Evolutionary conservation across 2,797 vertebrate species (phyloP).

Genomic region (Urophycis tenuis): DNA sequence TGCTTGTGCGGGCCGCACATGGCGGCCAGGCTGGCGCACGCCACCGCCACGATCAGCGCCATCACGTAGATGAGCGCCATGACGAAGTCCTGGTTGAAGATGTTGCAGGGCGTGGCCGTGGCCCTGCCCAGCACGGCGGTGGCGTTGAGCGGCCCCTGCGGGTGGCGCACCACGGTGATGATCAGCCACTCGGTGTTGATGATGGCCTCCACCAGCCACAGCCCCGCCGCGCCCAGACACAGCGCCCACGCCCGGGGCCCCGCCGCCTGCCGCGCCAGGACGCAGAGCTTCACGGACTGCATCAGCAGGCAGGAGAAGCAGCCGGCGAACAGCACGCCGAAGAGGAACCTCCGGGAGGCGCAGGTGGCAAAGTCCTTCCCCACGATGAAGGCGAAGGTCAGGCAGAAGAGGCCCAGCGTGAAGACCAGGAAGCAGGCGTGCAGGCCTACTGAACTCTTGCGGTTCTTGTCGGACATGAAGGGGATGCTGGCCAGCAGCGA

Average conservation of each 20-base stretch:
- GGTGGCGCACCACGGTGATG: slow-evolving; percentile 76
- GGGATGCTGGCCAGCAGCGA: slow-evolving; percentile 84
- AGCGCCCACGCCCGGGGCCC: slow-evolving; percentile 73
- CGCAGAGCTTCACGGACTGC: slow-evolving; percentile 77
- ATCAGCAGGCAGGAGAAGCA: slow-evolving; percentile 87
- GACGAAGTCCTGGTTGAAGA: slow-evolving; percentile 83
- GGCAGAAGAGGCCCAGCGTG: slow-evolving; percentile 83
- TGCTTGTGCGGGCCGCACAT: slow-evolving; percentile 71
- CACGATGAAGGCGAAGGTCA: slow-evolving; percentile 87
- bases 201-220: slow-evolving; percentile 84
- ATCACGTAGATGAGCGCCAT: slow-evolving; percentile 93
- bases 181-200: slow-evolving; percentile 94
- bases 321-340: slow-evolving; percentile 83
- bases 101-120: slow-evolving; percentile 62
- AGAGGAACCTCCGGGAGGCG: slow-evolving; percentile 84
- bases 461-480: slow-evolving; percentile 71
- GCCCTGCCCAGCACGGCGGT: neutral
- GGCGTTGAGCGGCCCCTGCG: neutral
- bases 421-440: slow-evolving; percentile 77
- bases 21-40: slow-evolving; percentile 63
- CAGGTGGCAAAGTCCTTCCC: slow-evolving; percentile 83
- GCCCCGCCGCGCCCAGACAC: slow-evolving; percentile 68
- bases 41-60: slow-evolving; percentile 71
- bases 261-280: slow-evolving; percentile 65
- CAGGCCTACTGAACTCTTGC: slow-evolving; percentile 71